Conservation (phyloP, 1,140 invertebrate species). For the Xylocopa sonorina region DNA sequence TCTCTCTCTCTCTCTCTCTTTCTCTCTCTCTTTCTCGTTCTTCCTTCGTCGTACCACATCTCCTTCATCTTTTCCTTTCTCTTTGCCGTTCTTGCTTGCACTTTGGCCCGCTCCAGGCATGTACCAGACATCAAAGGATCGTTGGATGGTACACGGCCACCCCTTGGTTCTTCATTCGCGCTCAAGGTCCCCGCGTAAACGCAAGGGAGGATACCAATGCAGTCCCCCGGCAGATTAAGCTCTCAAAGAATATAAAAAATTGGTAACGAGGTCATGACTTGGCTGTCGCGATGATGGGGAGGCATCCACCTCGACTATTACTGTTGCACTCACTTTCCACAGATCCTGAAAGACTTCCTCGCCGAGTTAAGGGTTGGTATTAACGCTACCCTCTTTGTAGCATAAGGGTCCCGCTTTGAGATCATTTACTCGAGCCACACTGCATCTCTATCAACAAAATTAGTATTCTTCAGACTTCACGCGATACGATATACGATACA, state of each 20-base stretch:
- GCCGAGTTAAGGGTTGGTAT: too few species aligned
- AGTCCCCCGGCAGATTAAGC: conserved; percentile 43
- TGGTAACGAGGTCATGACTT: conserved; percentile 57
- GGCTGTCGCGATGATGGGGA: neutral
- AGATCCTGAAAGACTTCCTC: too few species aligned
- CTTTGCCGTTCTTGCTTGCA: conserved; percentile 39
- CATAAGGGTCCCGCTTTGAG: too few species aligned
- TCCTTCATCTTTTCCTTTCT: conserved; percentile 42
- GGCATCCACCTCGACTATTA: too few species aligned
- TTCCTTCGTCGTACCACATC: conserved; percentile 37
- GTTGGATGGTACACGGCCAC: conserved; percentile 50
- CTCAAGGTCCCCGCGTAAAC: conserved; percentile 56
- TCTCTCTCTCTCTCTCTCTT: conserved; percentile 45
- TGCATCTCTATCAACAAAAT: too few species aligned
- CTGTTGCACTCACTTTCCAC: neutral
- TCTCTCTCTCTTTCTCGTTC: conserved; percentile 57
- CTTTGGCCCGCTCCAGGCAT: conserved; percentile 90
- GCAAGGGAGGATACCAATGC: conserved; percentile 32
- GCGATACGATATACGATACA: too few species aligned
- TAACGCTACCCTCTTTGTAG: too few species aligned
- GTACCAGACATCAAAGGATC: conserved; percentile 85
- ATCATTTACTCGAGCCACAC: too few species aligned
- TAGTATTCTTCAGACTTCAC: too few species aligned
- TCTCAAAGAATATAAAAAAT: conserved; percentile 2
- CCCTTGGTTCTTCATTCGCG: conserved; percentile 40